A percentile compares a stretch with the other conserved stretches of the same genome.
These are phyloP conservation scores for Danio rerio DNA, from an alignment of 2,113 vertebrate genomes.

Conservation along the genomic window GRCz12tu NC_133182.1:44661501-44662000, in stretches of 20 bases:
- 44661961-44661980: conserved; percentile 42
- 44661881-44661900: conserved; percentile 10
- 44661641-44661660: too few relatives aligned
- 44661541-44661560: too few relatives aligned
- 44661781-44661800: not conserved
- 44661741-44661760: conserved; percentile 9
- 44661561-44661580: too few relatives aligned
- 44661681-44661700: too few relatives aligned
- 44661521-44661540: too few relatives aligned
- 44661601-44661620: too few relatives aligned
- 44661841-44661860: not conserved
- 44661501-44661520: too few relatives aligned
- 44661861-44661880: not conserved
- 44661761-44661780: not conserved
- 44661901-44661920: conserved; percentile 18
- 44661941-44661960: conserved; percentile 44
- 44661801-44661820: not conserved
- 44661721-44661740: conserved; percentile 21
- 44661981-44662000: conserved; percentile 17
- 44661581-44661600: too few relatives aligned
- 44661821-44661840: not conserved
- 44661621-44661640: too few relatives aligned
- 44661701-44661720: too few relatives aligned
- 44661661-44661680: too few relatives aligned
- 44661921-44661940: conserved; percentile 11